Conservation (phyloP, 2,888 invertebrate genomes). For the Tyria jacobaeae region DNA sequence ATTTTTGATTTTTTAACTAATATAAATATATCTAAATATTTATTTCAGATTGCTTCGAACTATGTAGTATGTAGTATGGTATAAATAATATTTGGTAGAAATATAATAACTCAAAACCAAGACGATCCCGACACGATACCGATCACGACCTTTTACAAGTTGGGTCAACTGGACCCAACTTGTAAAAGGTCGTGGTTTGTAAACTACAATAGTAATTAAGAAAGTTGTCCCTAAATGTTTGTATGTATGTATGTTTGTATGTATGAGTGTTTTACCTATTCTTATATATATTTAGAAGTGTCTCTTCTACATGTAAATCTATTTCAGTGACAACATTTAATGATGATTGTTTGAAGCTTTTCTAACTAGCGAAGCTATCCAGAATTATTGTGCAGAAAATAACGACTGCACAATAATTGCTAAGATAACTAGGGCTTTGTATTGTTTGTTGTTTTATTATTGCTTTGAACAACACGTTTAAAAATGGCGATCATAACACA, state of each 20-base stretch:
- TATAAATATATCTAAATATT: no score
- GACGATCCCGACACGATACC: no score
- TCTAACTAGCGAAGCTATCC: slow-evolving; percentile 40
- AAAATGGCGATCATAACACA: not conserved
- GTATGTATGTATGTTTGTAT: not conserved
- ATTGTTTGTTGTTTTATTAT: slow-evolving; percentile 22
- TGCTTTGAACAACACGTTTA: not conserved
- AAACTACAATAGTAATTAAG: not conserved
- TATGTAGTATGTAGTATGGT: no score
- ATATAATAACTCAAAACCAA: no score
- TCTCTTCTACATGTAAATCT: slow-evolving; percentile 3
- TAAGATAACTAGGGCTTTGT: slow-evolving; percentile 26
- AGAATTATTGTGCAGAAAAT: slow-evolving; percentile 35
- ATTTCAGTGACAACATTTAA: slow-evolving; percentile 55
- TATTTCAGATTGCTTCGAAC: no score
- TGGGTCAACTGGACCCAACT: no score
- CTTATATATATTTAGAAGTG: not conserved
- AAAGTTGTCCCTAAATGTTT: not conserved
- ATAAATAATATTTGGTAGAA: no score
- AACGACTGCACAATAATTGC: slow-evolving; percentile 30
- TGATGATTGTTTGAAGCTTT: slow-evolving; percentile 60
- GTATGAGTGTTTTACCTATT: not conserved
- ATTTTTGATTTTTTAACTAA: no score
- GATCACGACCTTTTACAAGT: no score
- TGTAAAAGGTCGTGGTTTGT: no score